These are phyloP conservation scores for Gila robusta DNA, from an alignment of 2,797 vertebrate species.

Conservation along the genomic window DNA sequence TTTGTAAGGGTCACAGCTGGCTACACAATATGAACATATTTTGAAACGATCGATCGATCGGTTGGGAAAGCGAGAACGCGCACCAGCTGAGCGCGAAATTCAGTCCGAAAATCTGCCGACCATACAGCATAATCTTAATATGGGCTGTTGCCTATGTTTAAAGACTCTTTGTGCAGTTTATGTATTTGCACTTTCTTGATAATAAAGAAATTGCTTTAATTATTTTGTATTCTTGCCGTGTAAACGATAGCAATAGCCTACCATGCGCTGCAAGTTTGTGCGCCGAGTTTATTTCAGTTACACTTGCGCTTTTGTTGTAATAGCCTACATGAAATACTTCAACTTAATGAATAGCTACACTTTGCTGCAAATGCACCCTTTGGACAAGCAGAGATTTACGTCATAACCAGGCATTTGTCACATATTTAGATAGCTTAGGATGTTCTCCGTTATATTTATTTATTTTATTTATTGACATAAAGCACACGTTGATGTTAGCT, in stretches of 20 bases:
- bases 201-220: neutral
- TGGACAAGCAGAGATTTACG: neutral
- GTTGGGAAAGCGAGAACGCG: neutral
- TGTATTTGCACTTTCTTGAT: neutral
- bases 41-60: neutral
- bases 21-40: neutral
- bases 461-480: neutral
- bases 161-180: neutral
- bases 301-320: conserved; percentile 20
- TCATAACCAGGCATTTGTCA: neutral
- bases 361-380: neutral
- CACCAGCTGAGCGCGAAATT: conserved; percentile 3
- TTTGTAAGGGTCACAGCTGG: neutral
- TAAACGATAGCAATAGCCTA: neutral
- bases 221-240: neutral
- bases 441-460: neutral
- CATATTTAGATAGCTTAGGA: neutral
- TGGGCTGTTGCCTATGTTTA: neutral
- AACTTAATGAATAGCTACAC: neutral
- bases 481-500: neutral
- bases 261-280: neutral
- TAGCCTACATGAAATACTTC: neutral
- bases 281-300: neutral
- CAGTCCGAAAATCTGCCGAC: neutral
- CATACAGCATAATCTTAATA: neutral